A percentile compares a stretch with the other conserved stretches of the same genome.
Evolutionary conservation across 2,797 vertebrate genomes (phyloP).

Genomic region (Vultur gryphus): DNA sequence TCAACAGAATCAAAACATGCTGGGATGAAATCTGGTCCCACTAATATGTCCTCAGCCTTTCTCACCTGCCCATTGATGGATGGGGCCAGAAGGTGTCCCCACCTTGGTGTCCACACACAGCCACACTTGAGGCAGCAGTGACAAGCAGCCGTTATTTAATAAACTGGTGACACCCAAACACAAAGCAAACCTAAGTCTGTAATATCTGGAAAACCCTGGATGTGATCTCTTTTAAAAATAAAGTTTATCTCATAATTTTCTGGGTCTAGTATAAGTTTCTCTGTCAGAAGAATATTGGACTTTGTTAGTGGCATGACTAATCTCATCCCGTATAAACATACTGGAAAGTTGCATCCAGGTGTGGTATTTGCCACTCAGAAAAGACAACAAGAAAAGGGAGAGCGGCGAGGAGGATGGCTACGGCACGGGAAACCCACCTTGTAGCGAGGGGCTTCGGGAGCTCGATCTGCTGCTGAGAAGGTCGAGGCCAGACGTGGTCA

Average conservation of each 20-base stretch:
- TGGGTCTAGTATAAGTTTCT: background rate
- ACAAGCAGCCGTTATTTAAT: background rate
- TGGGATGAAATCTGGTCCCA: background rate
- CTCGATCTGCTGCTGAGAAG: background rate
- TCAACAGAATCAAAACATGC: background rate
- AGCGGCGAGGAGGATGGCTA: background rate
- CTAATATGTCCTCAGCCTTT: background rate
- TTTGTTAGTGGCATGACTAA: background rate
- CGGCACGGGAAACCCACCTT: background rate
- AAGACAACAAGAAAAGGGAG: background rate
- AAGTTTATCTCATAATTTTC: background rate
- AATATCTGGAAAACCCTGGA: background rate
- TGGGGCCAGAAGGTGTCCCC: background rate
- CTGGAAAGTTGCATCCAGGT: background rate
- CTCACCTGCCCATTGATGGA: background rate
- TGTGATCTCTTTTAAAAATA: background rate
- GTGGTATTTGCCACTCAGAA: background rate
- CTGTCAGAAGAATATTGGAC: background rate
- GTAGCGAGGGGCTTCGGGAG: rapidly evolving
- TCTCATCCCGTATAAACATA: background rate
- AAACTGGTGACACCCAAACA: background rate
- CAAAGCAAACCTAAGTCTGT: background rate
- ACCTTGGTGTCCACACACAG: background rate
- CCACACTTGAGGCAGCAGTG: background rate
- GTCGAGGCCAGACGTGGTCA: background rate